These are phyloP conservation scores for Hyposmocoma kahamanoa DNA, from an alignment of 1,140 invertebrate species.

Conservation along the genomic window DNA sequence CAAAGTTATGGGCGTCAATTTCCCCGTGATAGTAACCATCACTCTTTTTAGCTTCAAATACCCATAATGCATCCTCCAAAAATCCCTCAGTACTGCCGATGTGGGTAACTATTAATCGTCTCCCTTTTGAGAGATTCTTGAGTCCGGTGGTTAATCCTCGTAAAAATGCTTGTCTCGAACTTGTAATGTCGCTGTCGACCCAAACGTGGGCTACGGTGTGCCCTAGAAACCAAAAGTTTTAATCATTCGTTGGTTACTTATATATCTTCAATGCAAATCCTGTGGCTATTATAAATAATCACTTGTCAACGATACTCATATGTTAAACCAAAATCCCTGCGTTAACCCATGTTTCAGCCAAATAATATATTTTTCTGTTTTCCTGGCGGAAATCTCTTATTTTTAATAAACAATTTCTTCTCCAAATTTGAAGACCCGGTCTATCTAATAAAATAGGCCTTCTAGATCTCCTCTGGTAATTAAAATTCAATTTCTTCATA, in stretches of 20 bases:
- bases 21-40: constrained; percentile 29
- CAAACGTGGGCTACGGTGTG: constrained; percentile 22
- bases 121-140: constrained; percentile 27
- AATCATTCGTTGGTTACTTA: too few relatives aligned
- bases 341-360: background rate
- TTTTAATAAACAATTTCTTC: background rate
- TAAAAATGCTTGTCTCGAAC: constrained; percentile 17
- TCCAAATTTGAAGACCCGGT: background rate
- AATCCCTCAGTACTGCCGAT: constrained; percentile 30
- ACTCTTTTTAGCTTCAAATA: constrained; percentile 26
- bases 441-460: background rate
- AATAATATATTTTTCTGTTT: background rate
- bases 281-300: too few relatives aligned
- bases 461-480: background rate
- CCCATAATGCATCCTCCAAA: constrained; percentile 18
- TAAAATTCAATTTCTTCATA: constrained; percentile 3
- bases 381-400: background rate
- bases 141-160: constrained; percentile 23
- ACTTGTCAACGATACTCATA: too few relatives aligned
- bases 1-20: constrained; percentile 22
- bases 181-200: constrained; percentile 16
- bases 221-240: too few relatives aligned
- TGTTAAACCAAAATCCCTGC: too few relatives aligned
- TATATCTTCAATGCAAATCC: too few relatives aligned
- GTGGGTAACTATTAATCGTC: constrained; percentile 28